Conservation (phyloP, 64 coral and sea anemone genomes). For the Actinia tenebrosa region DNA sequence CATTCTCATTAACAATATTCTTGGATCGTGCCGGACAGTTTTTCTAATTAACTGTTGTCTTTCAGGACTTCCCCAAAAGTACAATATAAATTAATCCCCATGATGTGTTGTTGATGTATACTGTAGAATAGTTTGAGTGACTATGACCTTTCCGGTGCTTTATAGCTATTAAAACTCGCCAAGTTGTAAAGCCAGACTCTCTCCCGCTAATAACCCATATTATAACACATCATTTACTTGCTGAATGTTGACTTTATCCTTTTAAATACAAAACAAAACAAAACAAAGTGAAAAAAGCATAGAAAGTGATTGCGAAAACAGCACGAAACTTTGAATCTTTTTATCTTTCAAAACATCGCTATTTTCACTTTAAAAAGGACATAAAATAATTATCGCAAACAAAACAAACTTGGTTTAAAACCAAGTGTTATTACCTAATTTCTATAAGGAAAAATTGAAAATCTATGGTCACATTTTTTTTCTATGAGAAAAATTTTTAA, state of each 20-base stretch:
- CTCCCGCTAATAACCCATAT: constrained; percentile 1
- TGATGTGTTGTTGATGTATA: not conserved
- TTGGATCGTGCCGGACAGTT: not conserved
- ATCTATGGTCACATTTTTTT: not conserved
- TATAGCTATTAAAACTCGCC: constrained; percentile 1
- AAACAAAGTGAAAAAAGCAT: not conserved
- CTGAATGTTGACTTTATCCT: not conserved
- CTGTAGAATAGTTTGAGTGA: not conserved
- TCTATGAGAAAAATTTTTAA: not conserved
- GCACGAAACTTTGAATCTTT: not conserved
- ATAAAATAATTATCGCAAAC: not conserved
- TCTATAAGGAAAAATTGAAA: not conserved
- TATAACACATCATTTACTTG: not conserved
- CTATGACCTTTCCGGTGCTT: constrained; percentile 9
- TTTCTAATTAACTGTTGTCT: constrained; percentile 16
- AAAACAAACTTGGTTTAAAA: not conserved
- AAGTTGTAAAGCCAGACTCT: not conserved
- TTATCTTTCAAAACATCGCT: not conserved
- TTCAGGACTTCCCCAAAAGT: constrained; percentile 13
- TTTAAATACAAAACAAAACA: not conserved
- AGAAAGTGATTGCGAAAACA: constrained; percentile 1
- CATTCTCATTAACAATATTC: not conserved
- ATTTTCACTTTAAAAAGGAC: not conserved
- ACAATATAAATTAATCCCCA: not conserved
- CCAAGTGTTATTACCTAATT: not conserved